Evolutionary conservation across 2,888 invertebrate genomes (phyloP).

Genomic region (Philonicus albiceps): DNA sequence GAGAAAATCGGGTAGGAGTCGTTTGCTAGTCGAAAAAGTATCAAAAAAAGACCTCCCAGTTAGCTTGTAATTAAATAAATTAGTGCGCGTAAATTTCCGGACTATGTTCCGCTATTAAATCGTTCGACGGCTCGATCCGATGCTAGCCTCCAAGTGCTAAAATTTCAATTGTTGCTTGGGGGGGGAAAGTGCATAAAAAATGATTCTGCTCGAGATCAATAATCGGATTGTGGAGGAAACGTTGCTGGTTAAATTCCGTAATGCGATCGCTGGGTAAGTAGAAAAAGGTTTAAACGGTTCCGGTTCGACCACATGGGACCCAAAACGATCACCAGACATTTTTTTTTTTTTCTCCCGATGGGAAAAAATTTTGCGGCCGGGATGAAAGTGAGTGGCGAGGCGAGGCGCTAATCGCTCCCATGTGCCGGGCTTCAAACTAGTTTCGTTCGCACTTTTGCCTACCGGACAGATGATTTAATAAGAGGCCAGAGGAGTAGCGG

Average conservation of each 20-base stretch:
- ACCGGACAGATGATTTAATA: background rate
- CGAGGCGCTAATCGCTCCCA: background rate
- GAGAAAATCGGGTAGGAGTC: background rate
- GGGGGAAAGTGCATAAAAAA: conserved; percentile 58
- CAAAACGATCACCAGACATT: background rate
- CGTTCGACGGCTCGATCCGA: background rate
- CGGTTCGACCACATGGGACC: background rate
- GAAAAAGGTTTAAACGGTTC: background rate
- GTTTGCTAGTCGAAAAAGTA: conserved; percentile 24
- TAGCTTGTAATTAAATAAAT: background rate
- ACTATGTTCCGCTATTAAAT: background rate
- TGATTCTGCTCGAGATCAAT: conserved; percentile 98
- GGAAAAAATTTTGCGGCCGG: background rate
- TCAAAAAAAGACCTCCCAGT: background rate
- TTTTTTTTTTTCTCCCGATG: background rate
- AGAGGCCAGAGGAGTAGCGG: background rate
- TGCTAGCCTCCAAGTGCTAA: conserved; percentile 11
- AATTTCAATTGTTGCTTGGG: conserved; percentile 26
- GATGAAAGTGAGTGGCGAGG: background rate
- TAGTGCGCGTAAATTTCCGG: background rate
- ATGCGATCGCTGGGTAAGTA: conserved; percentile 90
- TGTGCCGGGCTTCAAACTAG: background rate
- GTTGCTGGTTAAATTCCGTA: conserved; percentile 92
- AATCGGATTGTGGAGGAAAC: conserved; percentile 99
- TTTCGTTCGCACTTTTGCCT: background rate